Base-by-base conservation (phyloP, 2,113 vertebrate species). In the Eulemur rufifrons region DNA sequence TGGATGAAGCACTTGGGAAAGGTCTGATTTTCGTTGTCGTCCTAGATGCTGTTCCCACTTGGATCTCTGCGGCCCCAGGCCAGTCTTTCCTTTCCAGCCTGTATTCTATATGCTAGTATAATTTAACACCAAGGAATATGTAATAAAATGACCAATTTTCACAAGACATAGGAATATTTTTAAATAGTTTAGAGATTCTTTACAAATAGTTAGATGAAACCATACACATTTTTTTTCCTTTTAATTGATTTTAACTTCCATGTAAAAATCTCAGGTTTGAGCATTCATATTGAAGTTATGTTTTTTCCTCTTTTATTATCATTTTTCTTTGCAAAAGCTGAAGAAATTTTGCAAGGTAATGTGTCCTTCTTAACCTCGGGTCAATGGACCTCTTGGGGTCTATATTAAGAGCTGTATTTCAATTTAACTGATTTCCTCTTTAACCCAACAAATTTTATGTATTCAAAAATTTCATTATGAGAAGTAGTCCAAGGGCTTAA, bases 1-100 rank as follows among this genome's bases (percentile, higher is more conserved):
- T 0, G 0, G 27, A 0, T 14, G 5, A 50, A 59, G 23, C 37
- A 50, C 12, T 11, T 8, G 4, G 9, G 29, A 13, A 85, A 89
- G 20, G 5, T 5, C 56, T 66, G 68, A 3, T 20, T 73, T 59
- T 11, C 17, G 39, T 37, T 90, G 68, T 73, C 32, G 2, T 18
- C 14, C 21, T 20, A 56, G 71, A 29, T 5, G 10, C 2, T 13
- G 32, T 20, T 59, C 10, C 54, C 11, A 6, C 14, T 18, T 17
- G 17, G 34, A 20, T 20, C 15, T 54, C 18, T 25, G 20, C 7
- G 32, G 34, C 17, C 73, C 27, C 37, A 74, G 47, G n/a, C 37
- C 10, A 25, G 13, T 76, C 47, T 52, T 64, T 34, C 8, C 5
- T 47, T 77, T n/a, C 29, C 29, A 27, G 34, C 1, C 64, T 18